Conservation (phyloP, 2,113 vertebrate species). For the Petromus typicus region DNA sequence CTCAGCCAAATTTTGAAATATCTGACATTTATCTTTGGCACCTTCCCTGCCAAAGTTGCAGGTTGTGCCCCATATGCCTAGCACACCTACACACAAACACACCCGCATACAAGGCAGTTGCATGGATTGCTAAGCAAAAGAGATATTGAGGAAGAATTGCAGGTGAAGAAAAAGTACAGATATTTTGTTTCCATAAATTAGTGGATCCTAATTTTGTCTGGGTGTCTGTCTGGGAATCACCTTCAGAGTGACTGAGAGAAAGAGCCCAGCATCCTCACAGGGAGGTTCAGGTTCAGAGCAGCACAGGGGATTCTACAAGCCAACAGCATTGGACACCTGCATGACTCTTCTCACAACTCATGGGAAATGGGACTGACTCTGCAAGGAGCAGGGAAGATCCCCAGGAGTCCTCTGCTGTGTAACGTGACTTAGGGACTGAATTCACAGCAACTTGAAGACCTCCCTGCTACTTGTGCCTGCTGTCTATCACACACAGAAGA, state of each 20-base stretch:
- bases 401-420: background rate
- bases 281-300: background rate
- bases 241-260: background rate
- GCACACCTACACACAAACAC: background rate
- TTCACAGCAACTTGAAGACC: background rate
- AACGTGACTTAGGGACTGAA: background rate
- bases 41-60: background rate
- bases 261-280: background rate
- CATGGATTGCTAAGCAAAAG: background rate
- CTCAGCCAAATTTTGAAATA: background rate
- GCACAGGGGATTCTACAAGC: background rate
- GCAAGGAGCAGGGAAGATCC: too few species aligned
- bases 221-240: background rate
- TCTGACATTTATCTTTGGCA: background rate
- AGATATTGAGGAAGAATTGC: background rate
- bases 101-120: background rate
- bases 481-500: too few species aligned
- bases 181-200: background rate
- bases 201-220: background rate
- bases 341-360: accelerated
- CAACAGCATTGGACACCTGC: background rate
- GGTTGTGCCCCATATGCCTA: background rate
- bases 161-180: background rate
- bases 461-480: background rate
- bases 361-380: background rate